Percentiles rank a stretch among this genome's conserved stretches.
Evolutionary conservation across 2,113 vertebrate genomes (phyloP).

Genomic region (Chloroceryle aenea): DNA sequence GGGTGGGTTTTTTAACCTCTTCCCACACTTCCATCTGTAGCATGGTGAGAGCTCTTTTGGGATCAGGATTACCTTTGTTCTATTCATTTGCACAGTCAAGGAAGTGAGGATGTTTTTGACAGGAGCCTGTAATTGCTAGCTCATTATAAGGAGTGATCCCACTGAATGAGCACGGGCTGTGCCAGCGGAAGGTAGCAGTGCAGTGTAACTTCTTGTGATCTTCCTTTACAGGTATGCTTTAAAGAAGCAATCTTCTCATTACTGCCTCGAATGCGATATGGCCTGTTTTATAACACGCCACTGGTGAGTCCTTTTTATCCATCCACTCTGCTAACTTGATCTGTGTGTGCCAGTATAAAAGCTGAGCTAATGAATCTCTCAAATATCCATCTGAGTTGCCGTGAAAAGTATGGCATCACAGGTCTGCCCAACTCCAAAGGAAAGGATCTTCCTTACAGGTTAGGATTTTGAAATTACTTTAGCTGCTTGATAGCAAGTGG

Average conservation of each 20-base stretch:
- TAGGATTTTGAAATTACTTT: background rate
- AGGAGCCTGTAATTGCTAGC: background rate
- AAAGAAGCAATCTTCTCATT: constrained; percentile 91
- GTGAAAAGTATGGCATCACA: background rate
- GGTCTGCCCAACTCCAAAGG: background rate
- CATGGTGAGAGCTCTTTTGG: background rate
- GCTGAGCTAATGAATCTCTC: background rate
- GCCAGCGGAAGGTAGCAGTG: background rate
- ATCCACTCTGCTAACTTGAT: background rate
- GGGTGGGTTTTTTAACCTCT: background rate
- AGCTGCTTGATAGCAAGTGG: background rate
- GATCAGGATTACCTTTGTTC: background rate
- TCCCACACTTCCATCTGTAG: background rate
- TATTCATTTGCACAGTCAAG: background rate
- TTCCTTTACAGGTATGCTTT: constrained; percentile 89
- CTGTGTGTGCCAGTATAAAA: background rate
- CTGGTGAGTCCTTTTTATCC: constrained; percentile 81
- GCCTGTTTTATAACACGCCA: constrained; percentile 97
- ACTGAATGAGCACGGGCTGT: background rate
- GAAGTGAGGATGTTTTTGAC: background rate
- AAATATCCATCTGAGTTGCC: background rate
- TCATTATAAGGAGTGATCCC: background rate
- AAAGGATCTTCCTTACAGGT: background rate
- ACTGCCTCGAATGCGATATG: constrained; percentile 94
- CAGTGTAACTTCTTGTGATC: background rate